Base-by-base conservation (phyloP, 2,888 invertebrate genomes). In the Creontiades dilutus region DNA sequence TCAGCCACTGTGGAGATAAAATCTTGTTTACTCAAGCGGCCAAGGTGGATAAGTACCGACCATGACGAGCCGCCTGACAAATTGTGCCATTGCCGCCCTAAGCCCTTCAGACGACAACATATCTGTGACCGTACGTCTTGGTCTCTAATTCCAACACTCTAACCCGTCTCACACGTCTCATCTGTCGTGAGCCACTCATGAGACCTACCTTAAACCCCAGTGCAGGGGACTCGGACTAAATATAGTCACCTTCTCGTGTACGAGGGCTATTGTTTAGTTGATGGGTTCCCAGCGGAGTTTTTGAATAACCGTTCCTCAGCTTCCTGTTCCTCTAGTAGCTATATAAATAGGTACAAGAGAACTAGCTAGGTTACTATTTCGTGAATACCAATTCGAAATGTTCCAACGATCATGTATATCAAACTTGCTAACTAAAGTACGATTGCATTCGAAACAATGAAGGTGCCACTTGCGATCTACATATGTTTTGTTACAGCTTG, bases 11-110 rank as follows among this genome's bases (percentile, higher is more conserved):
- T 1, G 3, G 3, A 16, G 52, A 52, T 16, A 52, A 14, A 5
- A 12, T 27, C 68, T 23, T 68, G 68, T 68, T 68, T 68, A 68
- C 68, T 23, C 68, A 19, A 68, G 23, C 68, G 68, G 23, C 27
- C 68, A 23, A 68, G 27, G 68, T 76, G 76, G 76, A 19, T 76
- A 76, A 76, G 75, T 37, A 37, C 37, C 37, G 46, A 47, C 37
- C 46, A 16, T 78, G 78, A 78, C 37, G 78, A 78, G 78, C 78
- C 78, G 47, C 78, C 46, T 78, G 78, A 78, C 78, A 78, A 78
- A 78, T 78, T 37, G 46, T 46, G 46, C 16, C 78, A 78, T 78
- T 46, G 68, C 68, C 23, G 46, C 78, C 46, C 47, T 78, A 78
- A 78, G 78, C 78, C 46, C 78, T 78, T n/a, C 46, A 1, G 78